Conservation (phyloP, 2,797 vertebrate species). For the Paguma larvata region DNA sequence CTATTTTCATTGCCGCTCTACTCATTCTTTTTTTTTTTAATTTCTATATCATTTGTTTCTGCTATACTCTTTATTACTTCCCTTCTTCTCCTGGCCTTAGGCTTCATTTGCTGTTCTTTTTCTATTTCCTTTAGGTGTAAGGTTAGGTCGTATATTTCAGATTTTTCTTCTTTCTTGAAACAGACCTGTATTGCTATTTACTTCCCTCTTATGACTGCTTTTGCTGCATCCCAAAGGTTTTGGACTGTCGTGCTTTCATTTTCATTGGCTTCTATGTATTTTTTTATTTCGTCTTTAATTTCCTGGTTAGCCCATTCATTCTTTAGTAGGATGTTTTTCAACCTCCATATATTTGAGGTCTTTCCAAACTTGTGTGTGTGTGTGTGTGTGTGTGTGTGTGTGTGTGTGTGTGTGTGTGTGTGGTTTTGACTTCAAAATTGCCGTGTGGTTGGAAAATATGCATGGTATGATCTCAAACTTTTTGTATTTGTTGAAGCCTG, state of each 20-base stretch:
- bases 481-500: neutral
- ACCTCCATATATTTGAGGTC: neutral
- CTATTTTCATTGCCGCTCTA: neutral
- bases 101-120: neutral
- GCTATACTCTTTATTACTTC: neutral
- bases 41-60: neutral
- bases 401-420: neutral
- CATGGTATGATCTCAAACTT: neutral
- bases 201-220: neutral
- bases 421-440: neutral
- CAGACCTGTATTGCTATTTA: neutral
- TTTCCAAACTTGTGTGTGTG: neutral
- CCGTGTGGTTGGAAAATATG: neutral
- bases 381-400: neutral
- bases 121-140: neutral
- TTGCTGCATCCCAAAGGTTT: neutral
- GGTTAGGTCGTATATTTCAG: neutral
- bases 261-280: neutral
- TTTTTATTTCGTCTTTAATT: neutral
- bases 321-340: neutral
- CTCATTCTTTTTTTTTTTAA: neutral
- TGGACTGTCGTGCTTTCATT: neutral
- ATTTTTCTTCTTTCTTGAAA: neutral
- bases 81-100: neutral
- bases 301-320: neutral